Evolutionary conservation across 2,888 invertebrate species (phyloP).

Genomic region (Autographa pulchrina): DNA sequence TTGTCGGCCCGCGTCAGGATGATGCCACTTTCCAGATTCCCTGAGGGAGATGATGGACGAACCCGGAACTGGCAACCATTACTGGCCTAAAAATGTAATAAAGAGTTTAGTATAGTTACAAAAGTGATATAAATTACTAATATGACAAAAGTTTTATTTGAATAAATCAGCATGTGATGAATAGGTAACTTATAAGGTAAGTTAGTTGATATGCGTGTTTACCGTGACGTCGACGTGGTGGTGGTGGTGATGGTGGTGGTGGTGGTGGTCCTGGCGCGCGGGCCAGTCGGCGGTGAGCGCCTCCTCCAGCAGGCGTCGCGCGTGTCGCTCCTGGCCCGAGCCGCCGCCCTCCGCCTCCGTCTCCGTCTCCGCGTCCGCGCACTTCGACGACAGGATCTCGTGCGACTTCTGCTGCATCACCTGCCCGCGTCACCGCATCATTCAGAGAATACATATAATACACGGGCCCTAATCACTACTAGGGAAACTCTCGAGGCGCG

Average conservation of each 20-base stretch:
- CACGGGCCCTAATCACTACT: not conserved
- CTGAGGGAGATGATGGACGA: constrained; percentile 72
- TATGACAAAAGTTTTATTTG: too few species aligned
- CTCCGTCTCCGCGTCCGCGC: constrained; percentile 63
- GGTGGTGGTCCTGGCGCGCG: constrained; percentile 69
- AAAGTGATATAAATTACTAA: not conserved
- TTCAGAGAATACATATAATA: constrained; percentile 49
- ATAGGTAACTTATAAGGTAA: not conserved
- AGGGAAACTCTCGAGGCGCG: not conserved
- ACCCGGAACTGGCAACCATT: constrained; percentile 77
- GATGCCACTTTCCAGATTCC: constrained; percentile 60
- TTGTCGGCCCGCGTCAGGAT: constrained; percentile 48
- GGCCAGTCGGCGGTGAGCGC: constrained; percentile 82
- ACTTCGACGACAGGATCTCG: constrained; percentile 84
- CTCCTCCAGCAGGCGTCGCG: constrained; percentile 83
- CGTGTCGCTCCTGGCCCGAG: constrained; percentile 77
- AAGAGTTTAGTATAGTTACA: not conserved
- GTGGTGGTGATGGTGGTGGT: constrained; percentile 67
- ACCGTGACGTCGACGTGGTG: constrained; percentile 71
- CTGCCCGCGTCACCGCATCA: constrained; percentile 65
- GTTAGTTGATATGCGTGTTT: not conserved
- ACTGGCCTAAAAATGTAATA: constrained; percentile 54
- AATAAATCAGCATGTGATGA: too few species aligned
- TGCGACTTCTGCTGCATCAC: constrained; percentile 89
- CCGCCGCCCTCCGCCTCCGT: constrained; percentile 56